Evolutionary conservation across 2,888 invertebrate genomes (phyloP).

Genomic region (Lycaena phlaeas): DNA sequence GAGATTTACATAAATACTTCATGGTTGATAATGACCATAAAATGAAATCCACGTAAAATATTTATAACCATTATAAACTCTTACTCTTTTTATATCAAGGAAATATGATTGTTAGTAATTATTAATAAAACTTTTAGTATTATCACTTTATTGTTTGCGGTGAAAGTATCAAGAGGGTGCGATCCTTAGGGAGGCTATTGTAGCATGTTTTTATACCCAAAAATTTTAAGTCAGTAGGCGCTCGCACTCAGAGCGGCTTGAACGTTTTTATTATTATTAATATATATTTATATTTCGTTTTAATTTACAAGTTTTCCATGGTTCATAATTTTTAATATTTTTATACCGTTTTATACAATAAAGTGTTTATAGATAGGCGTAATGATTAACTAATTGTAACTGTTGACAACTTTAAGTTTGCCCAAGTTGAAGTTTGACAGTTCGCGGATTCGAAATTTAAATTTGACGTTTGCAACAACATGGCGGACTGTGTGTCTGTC

Average conservation of each 20-base stretch:
- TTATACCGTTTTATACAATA: conserved; percentile 72
- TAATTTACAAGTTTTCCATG: conserved; percentile 72
- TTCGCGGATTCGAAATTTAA: conserved; percentile 42
- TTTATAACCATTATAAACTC: no score
- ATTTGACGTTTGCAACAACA: conserved; percentile 52
- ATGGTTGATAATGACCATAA: no score
- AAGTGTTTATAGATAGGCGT: conserved; percentile 69
- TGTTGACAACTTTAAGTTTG: conserved; percentile 28
- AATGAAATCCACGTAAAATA: no score
- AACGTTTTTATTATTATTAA: conserved; percentile 72
- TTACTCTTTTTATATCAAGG: no score
- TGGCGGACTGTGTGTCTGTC: conserved; percentile 62
- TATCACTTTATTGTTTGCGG: conserved; percentile 15
- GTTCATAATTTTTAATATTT: conserved; percentile 72
- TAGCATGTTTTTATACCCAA: conserved; percentile 74
- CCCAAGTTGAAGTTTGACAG: conserved; percentile 46
- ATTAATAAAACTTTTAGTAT: conserved; percentile 1
- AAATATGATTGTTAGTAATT: no score
- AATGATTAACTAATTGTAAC: conserved; percentile 32
- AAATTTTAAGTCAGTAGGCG: conserved; percentile 74
- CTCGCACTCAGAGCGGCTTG: conserved; percentile 69
- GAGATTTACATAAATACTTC: no score
- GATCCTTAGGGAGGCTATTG: conserved; percentile 61
- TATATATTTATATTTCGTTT: conserved; percentile 74
- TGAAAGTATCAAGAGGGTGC: conserved; percentile 51